phyloP scores from a whole-genome alignment of 2,888 invertebrate genomes.

The Drosophila acutilabella region DNA sequence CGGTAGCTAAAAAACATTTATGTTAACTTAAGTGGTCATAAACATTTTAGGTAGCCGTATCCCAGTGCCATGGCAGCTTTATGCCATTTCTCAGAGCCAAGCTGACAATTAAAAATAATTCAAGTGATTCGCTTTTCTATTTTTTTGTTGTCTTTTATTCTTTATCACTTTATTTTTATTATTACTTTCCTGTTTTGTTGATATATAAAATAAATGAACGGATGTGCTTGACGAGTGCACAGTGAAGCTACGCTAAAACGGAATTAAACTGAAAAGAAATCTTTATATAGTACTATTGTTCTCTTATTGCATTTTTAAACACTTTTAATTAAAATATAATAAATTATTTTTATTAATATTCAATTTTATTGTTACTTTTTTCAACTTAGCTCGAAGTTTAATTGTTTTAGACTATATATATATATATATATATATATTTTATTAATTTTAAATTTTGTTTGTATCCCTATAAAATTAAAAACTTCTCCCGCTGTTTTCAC shows the following conservation, averaged over 20 bases:
- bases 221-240: constrained; percentile 12
- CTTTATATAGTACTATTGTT: too few species aligned
- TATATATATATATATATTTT: too few species aligned
- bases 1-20: constrained; percentile 69
- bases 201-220: constrained; percentile 28
- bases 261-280: not conserved
- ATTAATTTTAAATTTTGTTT: not conserved
- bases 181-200: not conserved
- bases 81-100: constrained; percentile 17
- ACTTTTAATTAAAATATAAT: too few species aligned
- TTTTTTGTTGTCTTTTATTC: constrained; percentile 6
- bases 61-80: constrained; percentile 10
- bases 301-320: too few species aligned
- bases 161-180: constrained; percentile 3
- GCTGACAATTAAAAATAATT: constrained; percentile 33
- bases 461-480: not conserved
- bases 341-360: too few species aligned
- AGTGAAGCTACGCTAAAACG: not conserved
- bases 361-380: too few species aligned
- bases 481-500: constrained; percentile 7
- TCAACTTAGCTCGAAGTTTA: too few species aligned
- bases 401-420: too few species aligned
- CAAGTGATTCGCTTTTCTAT: constrained; percentile 32
- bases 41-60: constrained; percentile 47
- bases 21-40: constrained; percentile 55